Percentiles rank a stretch among this genome's conserved stretches.
These are phyloP conservation scores for Acanthosepion esculentum DNA, from an alignment of 2,888 invertebrate genomes.

Conservation along the genomic window DNA sequence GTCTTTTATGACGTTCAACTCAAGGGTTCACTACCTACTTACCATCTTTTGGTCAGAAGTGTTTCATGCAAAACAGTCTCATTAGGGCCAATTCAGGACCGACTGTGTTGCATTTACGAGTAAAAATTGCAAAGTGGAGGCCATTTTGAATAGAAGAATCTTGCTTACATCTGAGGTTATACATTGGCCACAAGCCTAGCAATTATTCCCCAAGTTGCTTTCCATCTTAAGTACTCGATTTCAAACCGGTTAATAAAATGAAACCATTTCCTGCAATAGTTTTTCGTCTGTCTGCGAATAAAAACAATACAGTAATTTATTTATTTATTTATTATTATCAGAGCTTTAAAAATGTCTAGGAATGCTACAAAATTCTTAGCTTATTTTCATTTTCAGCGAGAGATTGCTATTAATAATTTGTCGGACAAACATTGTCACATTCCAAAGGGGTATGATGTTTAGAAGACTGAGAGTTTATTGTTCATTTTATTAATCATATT, in stretches of 20 bases:
- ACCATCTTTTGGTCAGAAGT: background rate
- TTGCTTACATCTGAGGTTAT: background rate
- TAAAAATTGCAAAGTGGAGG: background rate
- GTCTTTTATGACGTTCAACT: background rate
- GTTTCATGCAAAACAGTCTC: constrained; percentile 23
- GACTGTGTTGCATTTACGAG: background rate
- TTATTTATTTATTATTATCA: background rate
- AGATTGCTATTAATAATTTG: too few relatives aligned
- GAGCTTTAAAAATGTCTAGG: too few relatives aligned
- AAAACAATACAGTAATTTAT: background rate
- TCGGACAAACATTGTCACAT: too few relatives aligned
- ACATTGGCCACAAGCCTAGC: too few relatives aligned
- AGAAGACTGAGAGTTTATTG: too few relatives aligned
- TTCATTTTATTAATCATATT: too few relatives aligned
- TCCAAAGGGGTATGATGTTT: too few relatives aligned
- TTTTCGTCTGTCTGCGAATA: background rate
- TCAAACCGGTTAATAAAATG: background rate
- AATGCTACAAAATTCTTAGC: too few relatives aligned
- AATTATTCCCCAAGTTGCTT: background rate
- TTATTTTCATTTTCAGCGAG: too few relatives aligned
- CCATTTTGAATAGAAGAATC: background rate
- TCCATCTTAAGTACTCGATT: background rate
- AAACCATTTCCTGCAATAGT: background rate
- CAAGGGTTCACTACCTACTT: background rate
- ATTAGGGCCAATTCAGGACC: background rate